phyloP scores from a whole-genome alignment of 1,140 invertebrate genomes.

The Euwallacea similis region DNA sequence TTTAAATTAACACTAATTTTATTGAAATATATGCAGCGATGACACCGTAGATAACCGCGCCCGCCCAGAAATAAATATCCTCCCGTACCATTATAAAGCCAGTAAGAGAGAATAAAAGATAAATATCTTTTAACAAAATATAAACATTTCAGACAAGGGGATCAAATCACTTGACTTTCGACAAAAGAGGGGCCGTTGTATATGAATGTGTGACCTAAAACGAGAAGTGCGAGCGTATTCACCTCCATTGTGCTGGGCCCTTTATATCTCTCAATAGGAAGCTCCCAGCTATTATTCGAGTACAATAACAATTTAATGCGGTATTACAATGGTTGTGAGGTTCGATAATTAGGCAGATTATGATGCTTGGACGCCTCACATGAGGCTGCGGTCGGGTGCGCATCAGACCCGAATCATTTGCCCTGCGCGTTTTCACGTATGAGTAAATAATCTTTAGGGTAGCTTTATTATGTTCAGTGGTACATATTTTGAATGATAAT shows the following conservation, averaged over 20 bases:
- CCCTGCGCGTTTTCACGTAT: not conserved
- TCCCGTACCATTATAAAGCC: constrained; percentile 12
- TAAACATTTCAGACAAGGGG: constrained; percentile 39
- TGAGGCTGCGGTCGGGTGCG: not conserved
- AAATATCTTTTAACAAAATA: constrained; percentile 38
- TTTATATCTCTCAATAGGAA: constrained; percentile 45
- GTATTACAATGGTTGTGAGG: constrained; percentile 30
- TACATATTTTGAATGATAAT: too few species aligned
- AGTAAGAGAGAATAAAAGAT: constrained; percentile 36
- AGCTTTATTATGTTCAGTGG: too few species aligned
- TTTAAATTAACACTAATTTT: constrained; percentile 45
- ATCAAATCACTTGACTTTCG: constrained; percentile 44
- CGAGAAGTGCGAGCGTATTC: constrained; percentile 33
- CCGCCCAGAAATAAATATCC: constrained; percentile 32
- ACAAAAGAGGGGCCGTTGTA: constrained; percentile 29
- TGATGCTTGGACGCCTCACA: constrained; percentile 42
- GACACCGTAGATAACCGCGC: constrained; percentile 37
- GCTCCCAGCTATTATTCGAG: constrained; percentile 45
- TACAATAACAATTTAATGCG: constrained; percentile 42
- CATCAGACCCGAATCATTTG: not conserved
- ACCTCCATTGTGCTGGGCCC: constrained; percentile 24
- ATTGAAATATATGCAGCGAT: constrained; percentile 47
- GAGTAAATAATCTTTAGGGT: not conserved
- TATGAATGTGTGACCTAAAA: constrained; percentile 35
- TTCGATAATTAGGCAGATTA: constrained; percentile 47